Evolutionary conservation across 2,797 vertebrate genomes (phyloP).

Genomic region (Pipistrellus pygmaeus): DNA sequence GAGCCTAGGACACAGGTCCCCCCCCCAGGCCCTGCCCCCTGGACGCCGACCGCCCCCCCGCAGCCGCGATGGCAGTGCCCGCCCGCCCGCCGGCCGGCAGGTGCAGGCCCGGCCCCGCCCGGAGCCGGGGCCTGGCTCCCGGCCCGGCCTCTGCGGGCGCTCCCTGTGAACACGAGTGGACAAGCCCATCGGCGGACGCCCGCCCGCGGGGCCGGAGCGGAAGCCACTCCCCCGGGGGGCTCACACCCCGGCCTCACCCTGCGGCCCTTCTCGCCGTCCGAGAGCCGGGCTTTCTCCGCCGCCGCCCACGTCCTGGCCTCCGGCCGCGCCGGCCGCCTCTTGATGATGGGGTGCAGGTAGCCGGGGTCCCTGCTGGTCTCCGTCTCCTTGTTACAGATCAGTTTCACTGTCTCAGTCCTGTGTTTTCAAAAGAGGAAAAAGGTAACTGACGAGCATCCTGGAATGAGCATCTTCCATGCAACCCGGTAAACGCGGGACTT

Average conservation of each 20-base stretch:
- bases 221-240: background rate
- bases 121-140: background rate
- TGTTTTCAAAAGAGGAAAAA: constrained; percentile 72
- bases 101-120: background rate
- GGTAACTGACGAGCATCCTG: constrained; percentile 56
- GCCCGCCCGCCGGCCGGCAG: background rate
- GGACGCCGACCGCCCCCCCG: background rate
- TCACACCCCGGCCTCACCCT: constrained; percentile 85
- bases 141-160: too few species aligned
- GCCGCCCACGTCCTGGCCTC: constrained; percentile 84
- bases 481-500: background rate
- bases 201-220: background rate
- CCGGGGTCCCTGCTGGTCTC: constrained; percentile 87
- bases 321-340: constrained; percentile 80
- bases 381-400: constrained; percentile 89
- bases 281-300: constrained; percentile 87
- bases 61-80: background rate
- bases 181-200: background rate
- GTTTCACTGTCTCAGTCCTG: constrained; percentile 91
- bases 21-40: background rate
- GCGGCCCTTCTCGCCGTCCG: constrained; percentile 87
- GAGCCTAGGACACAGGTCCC: background rate
- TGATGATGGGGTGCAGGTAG: constrained; percentile 78
- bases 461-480: constrained; percentile 40
- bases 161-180: too few species aligned